Evolutionary conservation across 1,140 invertebrate species (phyloP).

Genomic region (Cherax quadricarinatus): DNA sequence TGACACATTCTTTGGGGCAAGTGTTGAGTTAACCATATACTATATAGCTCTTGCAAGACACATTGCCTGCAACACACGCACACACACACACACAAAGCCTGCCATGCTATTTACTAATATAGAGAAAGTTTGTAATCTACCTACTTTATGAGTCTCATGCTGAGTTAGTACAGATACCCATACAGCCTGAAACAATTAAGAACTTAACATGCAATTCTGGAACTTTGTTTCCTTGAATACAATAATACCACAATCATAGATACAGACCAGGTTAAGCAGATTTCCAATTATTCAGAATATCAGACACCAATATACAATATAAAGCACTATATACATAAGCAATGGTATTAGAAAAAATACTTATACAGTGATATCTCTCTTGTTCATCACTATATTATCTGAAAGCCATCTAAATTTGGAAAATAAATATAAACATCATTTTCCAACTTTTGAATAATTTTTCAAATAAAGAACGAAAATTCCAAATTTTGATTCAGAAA

Average conservation of each 20-base stretch:
- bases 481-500: no score
- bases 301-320: neutral
- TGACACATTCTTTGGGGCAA: constrained; percentile 2
- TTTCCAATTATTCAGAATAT: neutral
- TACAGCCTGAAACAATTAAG: constrained; percentile 50
- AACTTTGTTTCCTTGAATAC: constrained; percentile 19
- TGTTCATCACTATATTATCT: no score
- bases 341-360: no score
- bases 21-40: neutral
- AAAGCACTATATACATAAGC: no score
- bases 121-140: constrained; percentile 22
- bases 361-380: no score
- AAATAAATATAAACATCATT: neutral
- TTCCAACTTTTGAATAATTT: neutral
- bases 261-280: neutral
- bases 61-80: neutral
- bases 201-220: constrained; percentile 38
- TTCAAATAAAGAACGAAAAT: no score
- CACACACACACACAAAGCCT: neutral
- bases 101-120: constrained; percentile 45
- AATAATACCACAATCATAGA: constrained; percentile 7
- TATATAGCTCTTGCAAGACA: neutral
- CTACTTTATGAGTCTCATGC: constrained; percentile 49
- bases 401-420: neutral
- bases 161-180: constrained; percentile 55